A percentile compares a stretch with the other conserved stretches of the same genome.
Conservation (phyloP, 2,797 vertebrate genomes). For the Pogoniulus pusillus region DNA sequence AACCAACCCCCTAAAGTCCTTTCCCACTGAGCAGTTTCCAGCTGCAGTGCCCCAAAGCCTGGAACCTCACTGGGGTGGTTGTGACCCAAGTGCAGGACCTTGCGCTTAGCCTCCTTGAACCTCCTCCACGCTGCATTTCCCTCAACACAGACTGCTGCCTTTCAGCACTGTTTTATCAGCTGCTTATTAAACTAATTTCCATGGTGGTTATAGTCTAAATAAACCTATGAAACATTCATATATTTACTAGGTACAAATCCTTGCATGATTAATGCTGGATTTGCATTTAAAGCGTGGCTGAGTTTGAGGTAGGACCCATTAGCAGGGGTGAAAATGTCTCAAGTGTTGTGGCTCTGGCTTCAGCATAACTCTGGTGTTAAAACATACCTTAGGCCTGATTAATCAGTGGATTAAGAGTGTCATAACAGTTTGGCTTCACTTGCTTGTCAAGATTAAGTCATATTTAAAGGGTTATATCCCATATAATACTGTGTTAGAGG, state of each 20-base stretch:
- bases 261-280: neutral
- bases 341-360: neutral
- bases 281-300: neutral
- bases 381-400: neutral
- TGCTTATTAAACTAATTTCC: slow-evolving; percentile 10
- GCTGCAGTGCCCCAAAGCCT: no score
- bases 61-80: no score
- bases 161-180: neutral
- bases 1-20: no score
- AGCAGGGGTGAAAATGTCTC: neutral
- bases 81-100: no score
- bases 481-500: neutral
- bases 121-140: neutral
- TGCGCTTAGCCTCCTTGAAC: neutral
- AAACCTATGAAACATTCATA: slow-evolving; percentile 8
- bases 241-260: neutral
- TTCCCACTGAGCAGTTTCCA: no score
- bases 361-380: neutral
- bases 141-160: neutral
- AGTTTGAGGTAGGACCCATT: neutral
- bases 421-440: neutral
- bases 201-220: slow-evolving; percentile 5
- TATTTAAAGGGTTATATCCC: neutral
- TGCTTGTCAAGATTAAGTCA: neutral
- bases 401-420: neutral